A percentile compares a stretch with the other conserved stretches of the same genome.
Evolutionary conservation across 2,888 invertebrate genomes (phyloP).

Genomic region (Lampropteryx suffumata): DNA sequence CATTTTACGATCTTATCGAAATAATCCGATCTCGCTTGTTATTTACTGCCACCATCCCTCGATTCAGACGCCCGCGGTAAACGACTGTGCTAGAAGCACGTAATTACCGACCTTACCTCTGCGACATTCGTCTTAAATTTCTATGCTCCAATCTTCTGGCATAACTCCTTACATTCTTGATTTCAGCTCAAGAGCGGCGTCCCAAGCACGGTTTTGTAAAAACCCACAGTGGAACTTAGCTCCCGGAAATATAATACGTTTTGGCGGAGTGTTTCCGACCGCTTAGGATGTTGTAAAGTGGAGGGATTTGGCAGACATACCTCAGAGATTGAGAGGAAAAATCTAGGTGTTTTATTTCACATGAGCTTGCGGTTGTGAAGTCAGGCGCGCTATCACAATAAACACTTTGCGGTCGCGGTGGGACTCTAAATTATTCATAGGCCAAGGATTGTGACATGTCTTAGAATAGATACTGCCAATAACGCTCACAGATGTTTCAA

Average conservation of each 20-base stretch:
- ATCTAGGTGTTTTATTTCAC: slow-evolving; percentile 79
- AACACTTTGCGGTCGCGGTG: slow-evolving; percentile 68
- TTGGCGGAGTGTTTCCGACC: slow-evolving; percentile 41
- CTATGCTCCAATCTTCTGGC: slow-evolving; percentile 47
- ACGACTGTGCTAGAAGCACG: slow-evolving; percentile 42
- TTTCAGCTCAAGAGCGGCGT: slow-evolving; percentile 44
- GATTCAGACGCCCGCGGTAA: slow-evolving; percentile 61
- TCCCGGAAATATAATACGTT: slow-evolving; percentile 58
- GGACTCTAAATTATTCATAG: slow-evolving; percentile 71
- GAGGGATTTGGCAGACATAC: slow-evolving; percentile 48
- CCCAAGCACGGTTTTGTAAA: slow-evolving; percentile 50
- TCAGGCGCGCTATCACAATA: slow-evolving; percentile 72
- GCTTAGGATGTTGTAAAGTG: slow-evolving; percentile 51
- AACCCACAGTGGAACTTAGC: slow-evolving; percentile 50
- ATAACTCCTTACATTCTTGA: slow-evolving; percentile 57
- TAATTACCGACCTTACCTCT: slow-evolving; percentile 63
- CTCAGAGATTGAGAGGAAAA: slow-evolving; percentile 72
- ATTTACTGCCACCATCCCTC: slow-evolving; percentile 78
- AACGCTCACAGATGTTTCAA: slow-evolving; percentile 29
- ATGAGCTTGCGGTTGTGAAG: slow-evolving; percentile 69
- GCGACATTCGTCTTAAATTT: slow-evolving; percentile 53
- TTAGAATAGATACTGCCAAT: slow-evolving; percentile 57
- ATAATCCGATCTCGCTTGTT: slow-evolving; percentile 81
- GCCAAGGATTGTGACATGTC: slow-evolving; percentile 60
- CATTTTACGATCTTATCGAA: slow-evolving; percentile 83